Base-by-base conservation (phyloP, 1,140 invertebrate species). In the Psix sp. region DNA sequence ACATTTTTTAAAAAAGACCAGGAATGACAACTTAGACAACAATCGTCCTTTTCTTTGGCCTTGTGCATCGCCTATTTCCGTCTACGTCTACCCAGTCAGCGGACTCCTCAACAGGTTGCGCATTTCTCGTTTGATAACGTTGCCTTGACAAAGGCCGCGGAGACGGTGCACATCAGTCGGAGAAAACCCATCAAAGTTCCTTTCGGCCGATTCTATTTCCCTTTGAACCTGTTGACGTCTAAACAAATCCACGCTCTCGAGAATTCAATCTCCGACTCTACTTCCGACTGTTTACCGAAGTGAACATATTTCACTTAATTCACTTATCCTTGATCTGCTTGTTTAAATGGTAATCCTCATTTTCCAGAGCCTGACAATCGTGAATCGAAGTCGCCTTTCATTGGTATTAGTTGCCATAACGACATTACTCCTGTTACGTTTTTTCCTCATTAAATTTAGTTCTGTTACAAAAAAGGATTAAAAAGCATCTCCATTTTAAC, bases 151-250 rank as follows among this genome's bases (percentile, higher is more conserved):
- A 76, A 76, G 60, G 49, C 73, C 49, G 60, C 56, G 66, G 66
- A 71, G 73, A 46, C 73, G 66, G 51, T 76, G 62, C 56, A 76
- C 73, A 66, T 71, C 73, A 66, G 33, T 76, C 66, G 54, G 73
- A 66, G 73, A 76, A 76, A 76, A 76, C 66, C 73, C 66, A 76
- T 76, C 73, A 76, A 76, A 76, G 73, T 76, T 71, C 72, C 72
- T 75, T 70, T 75, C 65, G 59, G 52, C 72, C 72, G 72, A 75
- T 75, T 75, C 72, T 65, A 75, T 75, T 75, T 75, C 72, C 72
- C 65, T 74, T 73, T 68, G 72, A 74, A 74, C 72, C 72, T 74
- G 72, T 74, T 74, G 63, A 68, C 72, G 72, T 74, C 65, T 68
- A 74, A 74, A 74, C 65, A 74, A 74, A 74, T 74, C 65, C 72